Percentiles rank a stretch among this genome's conserved stretches.
Conservation (phyloP, 2,888 invertebrate genomes). For the Pseudococcus jackbeardsleyi region DNA sequence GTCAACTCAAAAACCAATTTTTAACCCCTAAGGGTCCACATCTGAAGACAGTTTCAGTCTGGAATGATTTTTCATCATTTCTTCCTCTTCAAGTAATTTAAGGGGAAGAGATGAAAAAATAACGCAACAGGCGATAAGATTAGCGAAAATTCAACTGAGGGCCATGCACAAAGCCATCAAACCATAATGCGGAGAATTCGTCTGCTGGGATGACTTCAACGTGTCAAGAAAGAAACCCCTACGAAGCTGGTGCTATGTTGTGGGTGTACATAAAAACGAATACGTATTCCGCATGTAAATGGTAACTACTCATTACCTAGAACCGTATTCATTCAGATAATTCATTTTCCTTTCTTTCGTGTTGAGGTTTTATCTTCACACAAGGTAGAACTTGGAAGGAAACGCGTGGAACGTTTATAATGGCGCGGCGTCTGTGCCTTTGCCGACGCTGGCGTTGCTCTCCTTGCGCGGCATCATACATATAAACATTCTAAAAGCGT, state of each 20-base stretch:
- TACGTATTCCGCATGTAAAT: neutral
- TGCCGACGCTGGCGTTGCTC: neutral
- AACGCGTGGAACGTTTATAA: constrained; percentile 57
- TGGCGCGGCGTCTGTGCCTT: constrained; percentile 26
- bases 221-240: neutral
- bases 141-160: neutral
- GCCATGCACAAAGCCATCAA: neutral
- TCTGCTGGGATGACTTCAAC: neutral
- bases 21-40: too few relatives aligned
- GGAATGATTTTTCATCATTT: neutral
- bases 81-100: neutral
- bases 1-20: too few relatives aligned
- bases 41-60: neutral
- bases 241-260: too few relatives aligned
- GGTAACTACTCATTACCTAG: neutral
- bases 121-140: neutral
- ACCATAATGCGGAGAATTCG: neutral
- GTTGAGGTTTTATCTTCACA: constrained; percentile 63
- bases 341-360: constrained; percentile 61
- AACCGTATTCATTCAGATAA: constrained; percentile 16
- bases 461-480: neutral
- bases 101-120: neutral
- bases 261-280: neutral
- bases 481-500: constrained; percentile 59
- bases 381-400: constrained; percentile 64